Evolutionary conservation across 2,113 vertebrate genomes (phyloP), one percentile per base, ranked within the genome.

Genomic region (Dipodomys merriami): DNA sequence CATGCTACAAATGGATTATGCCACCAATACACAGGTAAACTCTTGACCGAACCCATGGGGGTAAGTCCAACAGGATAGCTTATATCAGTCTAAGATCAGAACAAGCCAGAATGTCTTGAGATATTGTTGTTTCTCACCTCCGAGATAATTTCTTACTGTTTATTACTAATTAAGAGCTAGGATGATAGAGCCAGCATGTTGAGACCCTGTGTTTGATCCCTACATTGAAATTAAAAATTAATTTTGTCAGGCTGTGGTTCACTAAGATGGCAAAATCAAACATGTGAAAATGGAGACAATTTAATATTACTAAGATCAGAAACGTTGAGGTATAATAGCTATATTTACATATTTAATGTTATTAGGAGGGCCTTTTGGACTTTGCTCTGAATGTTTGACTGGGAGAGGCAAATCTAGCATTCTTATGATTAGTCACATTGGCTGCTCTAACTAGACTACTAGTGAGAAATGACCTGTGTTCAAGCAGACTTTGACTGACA

Each of bases 1-100:
- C 95, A 97, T 99, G 96, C 94, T 99, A 23, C 98, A 98, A 39
- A 97, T 99, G 98, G 99, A 99, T 95, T 99, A 98, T 96, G 25
- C 93, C 12, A 53, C 62, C 80, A 92, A 1, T 8, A 74, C 76
- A 23, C 95, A 96, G 96, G 97, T 97, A 96, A 67, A 27, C 13
- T 72, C 74, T 39, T 67, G n/a, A 83, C 15, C n/a, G 0, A 29
- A 57, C 19, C 3, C 72, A 64, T 35, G 13, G 6, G 39, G 12
- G 15, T 67, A 71, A 39, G 35, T 60, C 46, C n/a, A 69, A 29
- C 25, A 84, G 29, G 72, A 67, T 76, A 29, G 11, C 25, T 80
- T 27, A 64, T 44, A 71, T 78, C 20, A 67, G 18, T 29, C 87
- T 19, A 44, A 72, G 39, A n/a, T 60, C 30, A 90, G n/a, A 81